A percentile compares a stretch with the other conserved stretches of the same genome.
phyloP scores from a whole-genome alignment of 53 echinoderm and acorn worm genomes.

The Antedon mediterranea region DNA sequence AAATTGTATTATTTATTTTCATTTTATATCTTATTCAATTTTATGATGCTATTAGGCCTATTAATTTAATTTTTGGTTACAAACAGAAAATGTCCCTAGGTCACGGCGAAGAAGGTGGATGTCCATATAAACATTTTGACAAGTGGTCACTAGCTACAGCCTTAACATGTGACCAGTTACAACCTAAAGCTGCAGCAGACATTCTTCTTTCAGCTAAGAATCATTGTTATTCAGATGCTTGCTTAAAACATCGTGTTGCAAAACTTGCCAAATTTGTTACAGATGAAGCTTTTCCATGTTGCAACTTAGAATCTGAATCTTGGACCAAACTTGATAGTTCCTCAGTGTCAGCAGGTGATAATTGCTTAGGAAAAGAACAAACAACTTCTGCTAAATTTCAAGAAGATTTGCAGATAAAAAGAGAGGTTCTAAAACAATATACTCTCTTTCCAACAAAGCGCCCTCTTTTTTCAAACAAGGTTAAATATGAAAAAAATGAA shows the following conservation, averaged over 20 bases:
- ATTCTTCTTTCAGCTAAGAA: not conserved
- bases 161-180: not conserved
- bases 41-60: not conserved
- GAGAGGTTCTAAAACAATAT: not conserved
- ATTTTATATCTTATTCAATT: not conserved
- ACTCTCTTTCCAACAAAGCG: not conserved
- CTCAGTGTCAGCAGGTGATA: too few relatives aligned
- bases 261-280: not conserved
- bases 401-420: not conserved
- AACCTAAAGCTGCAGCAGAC: not conserved
- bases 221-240: not conserved
- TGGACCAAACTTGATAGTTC: too few relatives aligned
- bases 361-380: too few relatives aligned
- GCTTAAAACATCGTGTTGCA: not conserved
- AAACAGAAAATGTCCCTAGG: conserved; percentile 43
- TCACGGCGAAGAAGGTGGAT: conserved; percentile 82
- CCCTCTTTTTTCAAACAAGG: too few relatives aligned
- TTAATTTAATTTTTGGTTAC: not conserved
- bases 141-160: not conserved
- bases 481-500: too few relatives aligned
- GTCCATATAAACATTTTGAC: conserved; percentile 78
- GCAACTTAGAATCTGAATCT: not conserved
- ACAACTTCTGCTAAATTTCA: not conserved
- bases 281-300: not conserved
- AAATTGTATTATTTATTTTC: not conserved